Percentiles rank a stretch among this genome's conserved stretches.
Evolutionary conservation across 2,888 invertebrate genomes (phyloP).

Genomic region (Lepeophtheirus nordmannii): DNA sequence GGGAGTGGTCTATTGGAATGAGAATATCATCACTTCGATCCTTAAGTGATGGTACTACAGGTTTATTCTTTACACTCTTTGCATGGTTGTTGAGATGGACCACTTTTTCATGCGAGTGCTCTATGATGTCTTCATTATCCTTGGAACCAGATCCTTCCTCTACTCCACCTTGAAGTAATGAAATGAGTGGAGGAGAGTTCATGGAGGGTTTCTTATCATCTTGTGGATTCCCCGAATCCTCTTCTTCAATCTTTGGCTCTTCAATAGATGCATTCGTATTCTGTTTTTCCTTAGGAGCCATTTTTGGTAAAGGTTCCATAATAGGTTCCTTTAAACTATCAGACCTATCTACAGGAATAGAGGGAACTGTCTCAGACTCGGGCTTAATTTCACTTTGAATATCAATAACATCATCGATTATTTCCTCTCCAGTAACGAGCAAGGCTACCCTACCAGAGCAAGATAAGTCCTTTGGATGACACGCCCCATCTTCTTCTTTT

Average conservation of each 20-base stretch:
- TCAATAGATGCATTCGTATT: not conserved
- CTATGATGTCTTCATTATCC: too few species aligned
- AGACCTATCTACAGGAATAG: not conserved
- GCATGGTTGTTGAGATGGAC: not conserved
- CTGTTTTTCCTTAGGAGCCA: not conserved
- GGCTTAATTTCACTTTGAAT: not conserved
- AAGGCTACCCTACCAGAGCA: not conserved
- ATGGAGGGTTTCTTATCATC: not conserved
- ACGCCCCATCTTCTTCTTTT: not conserved
- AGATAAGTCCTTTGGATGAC: slow-evolving; percentile 1
- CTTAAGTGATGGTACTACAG: not conserved
- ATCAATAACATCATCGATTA: not conserved
- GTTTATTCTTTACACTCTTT: not conserved
- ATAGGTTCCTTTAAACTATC: too few species aligned
- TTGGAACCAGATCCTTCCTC: not conserved
- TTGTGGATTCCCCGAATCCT: not conserved
- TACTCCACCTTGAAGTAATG: not conserved
- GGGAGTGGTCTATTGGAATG: not conserved
- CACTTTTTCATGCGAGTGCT: not conserved
- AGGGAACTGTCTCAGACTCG: not conserved
- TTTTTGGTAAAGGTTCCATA: too few species aligned
- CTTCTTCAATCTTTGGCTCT: not conserved
- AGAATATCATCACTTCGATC: not conserved
- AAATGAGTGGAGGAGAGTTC: not conserved
- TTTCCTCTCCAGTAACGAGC: not conserved